Conservation (phyloP, 2,888 invertebrate species). For the Trissolcus brochymenae region DNA sequence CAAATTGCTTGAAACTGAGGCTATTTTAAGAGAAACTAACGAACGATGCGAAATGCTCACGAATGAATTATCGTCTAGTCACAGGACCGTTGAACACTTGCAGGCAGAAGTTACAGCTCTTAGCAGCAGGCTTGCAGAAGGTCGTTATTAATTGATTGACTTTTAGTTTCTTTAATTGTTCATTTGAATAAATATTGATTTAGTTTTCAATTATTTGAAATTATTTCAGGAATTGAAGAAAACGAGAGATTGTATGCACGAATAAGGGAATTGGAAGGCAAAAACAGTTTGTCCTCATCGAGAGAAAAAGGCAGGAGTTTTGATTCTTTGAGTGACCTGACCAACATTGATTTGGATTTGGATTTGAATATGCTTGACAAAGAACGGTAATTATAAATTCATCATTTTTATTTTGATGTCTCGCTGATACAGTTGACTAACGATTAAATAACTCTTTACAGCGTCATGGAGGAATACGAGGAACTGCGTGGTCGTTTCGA, state of each 20-base stretch:
- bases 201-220: background rate
- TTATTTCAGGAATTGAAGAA: slow-evolving; percentile 81
- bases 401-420: background rate
- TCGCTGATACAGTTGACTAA: too few relatives aligned
- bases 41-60: slow-evolving; percentile 82
- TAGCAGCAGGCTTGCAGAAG: slow-evolving; percentile 82
- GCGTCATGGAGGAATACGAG: slow-evolving; percentile 87
- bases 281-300: slow-evolving; percentile 78
- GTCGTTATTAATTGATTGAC: slow-evolving; percentile 55
- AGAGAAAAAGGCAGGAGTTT: slow-evolving; percentile 82
- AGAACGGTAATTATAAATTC: slow-evolving; percentile 74
- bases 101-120: slow-evolving; percentile 83
- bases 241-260: slow-evolving; percentile 85
- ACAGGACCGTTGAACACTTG: slow-evolving; percentile 82
- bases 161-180: background rate
- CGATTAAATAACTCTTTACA: slow-evolving; percentile 62
- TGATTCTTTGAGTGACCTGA: slow-evolving; percentile 88
- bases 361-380: slow-evolving; percentile 86
- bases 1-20: slow-evolving; percentile 83
- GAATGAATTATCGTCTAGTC: slow-evolving; percentile 82
- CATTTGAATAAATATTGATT: background rate
- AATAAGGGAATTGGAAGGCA: slow-evolving; percentile 84
- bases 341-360: slow-evolving; percentile 86
- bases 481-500: slow-evolving; percentile 87
- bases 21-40: slow-evolving; percentile 82